Percentiles rank a stretch among this genome's conserved stretches.
Conservation (phyloP, 2,888 invertebrate species). For the Noctua pronuba region DNA sequence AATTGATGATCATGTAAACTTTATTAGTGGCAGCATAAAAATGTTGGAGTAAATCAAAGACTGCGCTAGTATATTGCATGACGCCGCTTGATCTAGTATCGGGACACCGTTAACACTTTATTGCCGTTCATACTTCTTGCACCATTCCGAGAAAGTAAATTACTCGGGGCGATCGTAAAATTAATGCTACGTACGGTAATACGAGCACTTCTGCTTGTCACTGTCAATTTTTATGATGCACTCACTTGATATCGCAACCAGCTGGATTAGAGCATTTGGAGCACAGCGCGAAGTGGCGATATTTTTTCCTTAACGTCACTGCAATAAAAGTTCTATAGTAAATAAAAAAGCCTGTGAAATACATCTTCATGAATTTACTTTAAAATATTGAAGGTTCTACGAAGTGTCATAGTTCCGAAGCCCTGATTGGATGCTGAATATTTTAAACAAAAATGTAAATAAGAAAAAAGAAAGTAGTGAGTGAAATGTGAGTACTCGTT, state of each 20-base stretch:
- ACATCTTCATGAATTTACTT: conserved; percentile 36
- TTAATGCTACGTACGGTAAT: conserved; percentile 87
- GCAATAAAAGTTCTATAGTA: conserved; percentile 39
- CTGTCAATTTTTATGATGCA: conserved; percentile 87
- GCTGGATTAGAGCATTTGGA: conserved; percentile 44
- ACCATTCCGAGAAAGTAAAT: conserved; percentile 88
- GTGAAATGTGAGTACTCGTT: conserved; percentile 71
- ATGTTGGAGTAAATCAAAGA: conserved; percentile 84
- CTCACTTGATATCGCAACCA: conserved; percentile 79
- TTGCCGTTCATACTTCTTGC: conserved; percentile 85
- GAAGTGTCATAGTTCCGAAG: conserved; percentile 43
- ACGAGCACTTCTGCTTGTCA: conserved; percentile 84
- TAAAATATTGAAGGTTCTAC: conserved; percentile 42
- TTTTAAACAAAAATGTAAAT: conserved; percentile 66
- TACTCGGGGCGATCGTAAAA: conserved; percentile 86
- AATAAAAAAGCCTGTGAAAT: conserved; percentile 39
- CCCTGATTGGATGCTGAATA: conserved; percentile 63
- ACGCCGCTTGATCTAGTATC: conserved; percentile 77
- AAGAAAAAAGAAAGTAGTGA: conserved; percentile 59
- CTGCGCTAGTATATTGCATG: conserved; percentile 72
- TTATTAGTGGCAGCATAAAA: conserved; percentile 86
- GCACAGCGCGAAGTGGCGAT: conserved; percentile 53
- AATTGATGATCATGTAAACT: conserved; percentile 88
- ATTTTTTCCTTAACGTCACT: conserved; percentile 49
- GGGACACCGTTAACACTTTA: conserved; percentile 85